Evolutionary conservation across 53 echinoderm and acorn worm genomes (phyloP), one percentile per base, ranked within the genome.

Genomic region (Mesocentrotus franciscanus): DNA sequence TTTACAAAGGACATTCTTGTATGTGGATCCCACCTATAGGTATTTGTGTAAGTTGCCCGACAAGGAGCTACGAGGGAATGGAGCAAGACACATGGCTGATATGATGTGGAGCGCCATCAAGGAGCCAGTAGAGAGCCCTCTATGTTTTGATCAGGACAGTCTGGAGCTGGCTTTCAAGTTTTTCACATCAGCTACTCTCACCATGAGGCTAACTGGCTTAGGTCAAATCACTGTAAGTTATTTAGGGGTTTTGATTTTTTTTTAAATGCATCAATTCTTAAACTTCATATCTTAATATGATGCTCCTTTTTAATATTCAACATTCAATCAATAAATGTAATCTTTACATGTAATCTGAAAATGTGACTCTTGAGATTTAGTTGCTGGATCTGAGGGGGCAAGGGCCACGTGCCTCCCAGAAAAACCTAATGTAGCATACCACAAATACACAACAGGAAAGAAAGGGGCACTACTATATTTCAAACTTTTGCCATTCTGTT

Each of bases 21-120:
- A 12, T 85, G 56, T 85, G 56, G 57, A 85, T 57, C 71, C 92
- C 60, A 92, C 39, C 35, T 85, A 33, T 92, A 98, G 98, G 83
- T 98, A 98, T 93, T 74, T 98, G 92, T 98, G 98, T 75, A 96
- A 95, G 96, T 91, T 98, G 42, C 94, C 97, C 14, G 98, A 98
- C 91, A 97, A 98, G 95, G 98, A 98, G 90, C 96, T 98, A 34
- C 89, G 98, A 14, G 94, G 96, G n/a, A 96, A 97, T 90, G 96
- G 96, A 71, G 98, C 98, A 13, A 93, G 98, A n/a, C 96, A 96
- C 85, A 98, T 98, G 98, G 98, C 98, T 59, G 98, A 98, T 78
- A 97, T 98, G 97, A 98, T 98, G 97, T 98, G 98, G 98, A 98
- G 97, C 72, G 96, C 97, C 70, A 98, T 98, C 95, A 98, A 98